Percentiles rank a stretch among this genome's conserved stretches.
phyloP scores from a whole-genome alignment of 2,888 invertebrate species.

The Rhingia rostrata region DNA sequence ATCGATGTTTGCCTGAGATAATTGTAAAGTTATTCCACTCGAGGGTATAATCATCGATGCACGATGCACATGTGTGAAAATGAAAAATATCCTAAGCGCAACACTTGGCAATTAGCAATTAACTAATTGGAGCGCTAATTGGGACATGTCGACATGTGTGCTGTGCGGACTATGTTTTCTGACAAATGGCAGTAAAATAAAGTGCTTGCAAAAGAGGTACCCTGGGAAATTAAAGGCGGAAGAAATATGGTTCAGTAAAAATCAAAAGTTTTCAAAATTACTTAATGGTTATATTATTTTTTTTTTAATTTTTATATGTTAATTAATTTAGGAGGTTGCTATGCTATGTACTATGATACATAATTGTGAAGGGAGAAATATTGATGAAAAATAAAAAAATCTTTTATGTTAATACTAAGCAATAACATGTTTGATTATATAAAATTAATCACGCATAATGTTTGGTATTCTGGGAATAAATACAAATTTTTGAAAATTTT shows the following conservation, averaged over 20 bases:
- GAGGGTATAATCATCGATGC: constrained; percentile 14
- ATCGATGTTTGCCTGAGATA: constrained; percentile 33
- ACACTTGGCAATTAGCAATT: constrained; percentile 47
- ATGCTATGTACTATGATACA: too few relatives aligned
- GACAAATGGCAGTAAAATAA: constrained; percentile 15
- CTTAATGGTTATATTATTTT: too few relatives aligned
- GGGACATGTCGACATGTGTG: constrained; percentile 31
- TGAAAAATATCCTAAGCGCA: constrained; percentile 51
- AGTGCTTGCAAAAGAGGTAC: not conserved
- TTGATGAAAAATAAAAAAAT: too few relatives aligned
- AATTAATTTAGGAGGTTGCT: too few relatives aligned
- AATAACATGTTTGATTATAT: too few relatives aligned
- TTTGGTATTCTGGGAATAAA: too few relatives aligned
- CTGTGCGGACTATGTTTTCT: not conserved
- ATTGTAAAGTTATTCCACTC: constrained; percentile 29
- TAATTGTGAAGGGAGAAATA: too few relatives aligned
- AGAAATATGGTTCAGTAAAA: not conserved
- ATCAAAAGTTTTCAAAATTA: constrained; percentile 11
- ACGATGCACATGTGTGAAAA: constrained; percentile 42
- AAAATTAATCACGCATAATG: too few relatives aligned
- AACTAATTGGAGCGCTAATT: constrained; percentile 54
- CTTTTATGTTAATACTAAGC: too few relatives aligned
- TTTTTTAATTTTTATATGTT: too few relatives aligned
- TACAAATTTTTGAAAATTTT: too few relatives aligned
- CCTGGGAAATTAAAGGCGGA: constrained; percentile 1